Evolutionary conservation across 2,888 invertebrate species (phyloP), one percentile per base, ranked within the genome.

Genomic region (Cabera pusaria): DNA sequence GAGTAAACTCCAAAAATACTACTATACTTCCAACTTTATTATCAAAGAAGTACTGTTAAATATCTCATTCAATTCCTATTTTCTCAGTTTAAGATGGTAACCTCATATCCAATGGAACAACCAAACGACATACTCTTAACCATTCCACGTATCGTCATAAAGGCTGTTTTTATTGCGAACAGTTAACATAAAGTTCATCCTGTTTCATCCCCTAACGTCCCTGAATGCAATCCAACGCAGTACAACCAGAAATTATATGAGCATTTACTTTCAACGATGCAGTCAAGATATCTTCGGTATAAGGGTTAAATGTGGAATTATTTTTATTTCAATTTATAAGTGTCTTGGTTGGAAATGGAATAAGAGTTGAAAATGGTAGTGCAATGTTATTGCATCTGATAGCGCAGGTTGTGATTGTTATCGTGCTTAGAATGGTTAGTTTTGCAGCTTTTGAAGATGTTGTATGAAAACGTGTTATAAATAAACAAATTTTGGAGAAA

Each of bases 211-310:
- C 72, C 69, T 64, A 72, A 78, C 77, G 81, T 79, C 72, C 74
- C 66, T 76, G 73, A 81, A 84, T 83, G 86, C 84, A 85, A 85
- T 86, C 80, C 78, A 82, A 85, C 76, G 82, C 79, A 79, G 72
- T 81, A 62, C 72, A 77, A 82, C 62, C 65, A 72, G 75, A 64
- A 87, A 86, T 85, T 84, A 85, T 81, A 72, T 67, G 72, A 65
- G 64, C 78, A 84, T 86, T 86, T 84, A 85, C 81, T 85, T 80
- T 84, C 85, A 86, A 84, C 85, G 84, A 78, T 80, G 84, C 83
- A 76, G 80, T 85, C 76, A 75, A 81, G 84, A 79, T 76, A 80
- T 81, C 76, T 76, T 69, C 52, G 66, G 68, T 64, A 62, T 70
- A 62, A 64, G 64, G 73, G 70, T 73, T 74, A 75, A 79, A 78